Conservation (phyloP, 64 coral and sea anemone species). For the Pocillopora damicornis region DNA sequence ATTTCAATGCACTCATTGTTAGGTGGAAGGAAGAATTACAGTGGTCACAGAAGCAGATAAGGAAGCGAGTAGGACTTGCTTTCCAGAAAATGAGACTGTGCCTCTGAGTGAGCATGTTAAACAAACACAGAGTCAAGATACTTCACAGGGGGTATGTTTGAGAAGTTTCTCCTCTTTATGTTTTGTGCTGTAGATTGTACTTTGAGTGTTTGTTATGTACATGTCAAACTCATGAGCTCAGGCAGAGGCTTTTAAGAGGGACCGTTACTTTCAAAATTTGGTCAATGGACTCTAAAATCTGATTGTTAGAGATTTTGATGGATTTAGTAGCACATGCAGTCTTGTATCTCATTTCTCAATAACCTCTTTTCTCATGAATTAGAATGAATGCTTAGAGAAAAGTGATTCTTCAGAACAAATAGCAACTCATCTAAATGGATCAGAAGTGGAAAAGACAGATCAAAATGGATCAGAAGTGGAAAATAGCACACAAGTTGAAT, state of each 20-base stretch:
- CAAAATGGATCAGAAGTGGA: not conserved
- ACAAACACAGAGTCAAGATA: not conserved
- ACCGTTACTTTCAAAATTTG: no score
- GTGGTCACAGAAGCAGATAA: conserved; percentile 1
- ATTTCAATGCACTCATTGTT: not conserved
- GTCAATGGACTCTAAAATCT: no score
- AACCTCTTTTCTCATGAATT: not conserved
- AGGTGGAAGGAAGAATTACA: conserved; percentile 85
- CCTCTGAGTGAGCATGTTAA: not conserved
- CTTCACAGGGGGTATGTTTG: conserved; percentile 14
- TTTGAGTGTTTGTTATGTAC: no score
- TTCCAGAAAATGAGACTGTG: not conserved
- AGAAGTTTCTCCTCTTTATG: not conserved
- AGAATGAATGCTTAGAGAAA: not conserved
- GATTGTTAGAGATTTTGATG: no score
- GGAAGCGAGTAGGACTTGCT: not conserved
- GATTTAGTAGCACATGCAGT: not conserved
- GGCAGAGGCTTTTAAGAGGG: no score
- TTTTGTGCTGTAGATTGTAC: no score
- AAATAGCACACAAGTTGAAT: not conserved
- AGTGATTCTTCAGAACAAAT: not conserved
- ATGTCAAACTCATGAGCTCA: no score
- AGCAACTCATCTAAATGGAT: not conserved
- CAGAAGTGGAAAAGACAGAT: not conserved
- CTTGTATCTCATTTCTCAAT: not conserved